Conservation (phyloP, 2,888 invertebrate species). For the Drosophila nr. perissopoda region DNA sequence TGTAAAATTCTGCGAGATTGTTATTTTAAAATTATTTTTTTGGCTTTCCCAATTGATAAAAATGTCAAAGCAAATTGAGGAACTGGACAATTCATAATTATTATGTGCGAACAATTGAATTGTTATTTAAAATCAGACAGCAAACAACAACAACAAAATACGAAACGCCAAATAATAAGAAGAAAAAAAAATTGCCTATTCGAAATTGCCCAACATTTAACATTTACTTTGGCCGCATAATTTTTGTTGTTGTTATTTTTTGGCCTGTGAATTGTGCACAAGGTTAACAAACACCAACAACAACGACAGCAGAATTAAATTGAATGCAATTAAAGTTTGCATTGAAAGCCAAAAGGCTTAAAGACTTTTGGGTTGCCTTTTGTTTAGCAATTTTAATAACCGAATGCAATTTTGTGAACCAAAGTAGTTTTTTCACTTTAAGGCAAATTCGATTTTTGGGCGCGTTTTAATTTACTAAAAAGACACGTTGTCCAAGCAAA, state of each 20-base stretch:
- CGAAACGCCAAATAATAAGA: constrained; percentile 27
- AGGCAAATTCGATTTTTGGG: constrained; percentile 29
- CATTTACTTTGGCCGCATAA: constrained; percentile 74
- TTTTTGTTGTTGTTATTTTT: constrained; percentile 41
- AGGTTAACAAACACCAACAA: constrained; percentile 71
- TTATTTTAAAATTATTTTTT: constrained; percentile 15
- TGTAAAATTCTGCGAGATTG: constrained; percentile 22
- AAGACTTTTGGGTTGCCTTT: constrained; percentile 52
- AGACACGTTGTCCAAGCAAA: constrained; percentile 20
- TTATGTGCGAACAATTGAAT: constrained; percentile 25
- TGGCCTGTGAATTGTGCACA: constrained; percentile 75
- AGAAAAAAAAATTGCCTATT: constrained; percentile 41
- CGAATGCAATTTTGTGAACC: constrained; percentile 68
- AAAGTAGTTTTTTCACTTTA: constrained; percentile 43
- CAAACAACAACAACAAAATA: constrained; percentile 18
- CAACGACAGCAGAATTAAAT: constrained; percentile 50
- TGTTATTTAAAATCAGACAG: constrained; percentile 33
- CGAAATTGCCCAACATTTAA: constrained; percentile 73
- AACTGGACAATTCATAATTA: constrained; percentile 35
- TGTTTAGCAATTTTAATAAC: constrained; percentile 71
- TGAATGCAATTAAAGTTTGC: constrained; percentile 80
- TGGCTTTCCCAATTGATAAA: constrained; percentile 35
- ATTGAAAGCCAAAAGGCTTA: constrained; percentile 66
- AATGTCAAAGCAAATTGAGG: constrained; percentile 62
- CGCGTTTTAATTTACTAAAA: constrained; percentile 11